Evolutionary conservation across 1,140 invertebrate species (phyloP).

Genomic region (Colletes latitarsis): DNA sequence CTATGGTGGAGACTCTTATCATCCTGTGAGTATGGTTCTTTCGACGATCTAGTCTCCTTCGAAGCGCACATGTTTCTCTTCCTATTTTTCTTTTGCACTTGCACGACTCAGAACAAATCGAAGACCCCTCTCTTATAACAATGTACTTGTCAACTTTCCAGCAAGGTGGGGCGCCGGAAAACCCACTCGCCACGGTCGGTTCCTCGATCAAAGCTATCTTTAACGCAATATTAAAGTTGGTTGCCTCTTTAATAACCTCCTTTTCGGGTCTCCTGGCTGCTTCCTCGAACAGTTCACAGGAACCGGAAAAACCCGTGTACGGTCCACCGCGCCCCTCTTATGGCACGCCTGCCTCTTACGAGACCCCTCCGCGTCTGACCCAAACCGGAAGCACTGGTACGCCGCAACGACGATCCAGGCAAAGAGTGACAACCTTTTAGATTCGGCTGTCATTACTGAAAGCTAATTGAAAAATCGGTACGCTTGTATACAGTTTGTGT

Average conservation of each 20-base stretch:
- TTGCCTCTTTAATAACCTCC: conserved; percentile 67
- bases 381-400: not conserved
- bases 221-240: conserved; percentile 66
- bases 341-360: not conserved
- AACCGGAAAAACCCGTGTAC: conserved; percentile 24
- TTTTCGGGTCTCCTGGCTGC: conserved; percentile 68
- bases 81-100: not conserved
- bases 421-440: not conserved
- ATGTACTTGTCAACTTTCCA: conserved; percentile 33
- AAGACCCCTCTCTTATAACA: not conserved
- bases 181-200: conserved; percentile 67
- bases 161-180: conserved; percentile 60
- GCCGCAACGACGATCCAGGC: not conserved
- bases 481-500: no score
- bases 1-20: conserved; percentile 40
- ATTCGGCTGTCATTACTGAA: not conserved
- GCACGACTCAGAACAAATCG: not conserved
- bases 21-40: conserved; percentile 46
- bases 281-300: conserved; percentile 57
- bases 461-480: not conserved
- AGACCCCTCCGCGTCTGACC: not conserved
- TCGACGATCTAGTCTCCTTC: no score
- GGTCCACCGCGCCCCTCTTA: conserved; percentile 51
- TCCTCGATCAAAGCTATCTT: conserved; percentile 73
- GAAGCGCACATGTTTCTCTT: no score